Base-by-base conservation (phyloP, 2,113 vertebrate species). In the Canis aureus region DNA sequence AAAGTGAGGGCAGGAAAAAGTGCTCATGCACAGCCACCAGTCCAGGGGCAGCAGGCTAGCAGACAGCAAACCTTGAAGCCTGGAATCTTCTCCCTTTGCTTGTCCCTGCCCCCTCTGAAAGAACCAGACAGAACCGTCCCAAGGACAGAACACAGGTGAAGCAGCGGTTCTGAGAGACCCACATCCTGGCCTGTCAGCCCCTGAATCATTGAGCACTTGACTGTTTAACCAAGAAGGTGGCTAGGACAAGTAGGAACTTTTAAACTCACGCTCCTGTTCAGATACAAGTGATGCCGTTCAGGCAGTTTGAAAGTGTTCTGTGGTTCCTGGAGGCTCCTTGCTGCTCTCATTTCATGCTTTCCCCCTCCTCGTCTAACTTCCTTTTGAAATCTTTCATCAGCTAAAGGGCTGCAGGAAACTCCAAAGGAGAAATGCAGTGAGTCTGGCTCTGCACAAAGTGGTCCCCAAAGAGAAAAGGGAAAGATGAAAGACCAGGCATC, bases 371-470 rank as follows among this genome's bases (percentile, higher is more conserved):
- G 27, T 66, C 74, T 81, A 57, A 95, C 86, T 89, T 89, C 82
- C 82, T 92, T 81, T 88, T 84, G 71, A 93, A 87, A 94, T 29
- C 55, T 83, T 96, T 67, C 62, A 67, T 86, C 69, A 69, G 92
- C 53, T 51, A 25, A 96, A 79, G 55, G 55, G 27, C 74, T 17
- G 38, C 53, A 57, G 85, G 69, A 53, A 49, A 51, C 64, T 57
- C 49, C 23, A 62, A 13, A 95, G 29, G 81, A 88, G 84, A 86
- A 55, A 51, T 5, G 15, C 57, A 7, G 38, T 0, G 4, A 78
- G 80, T 32, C 53, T 3, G 22, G 91, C 23, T 11, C 51, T 20
- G 7, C n/a, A n/a, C 22, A 81, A 38, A 96, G 86, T 38, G n/a
- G 57, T 38, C 62, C 49, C 83, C 25, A 12, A 79, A 64, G 64